Conservation (phyloP, 2,113 vertebrate genomes). For the Indri indri region DNA sequence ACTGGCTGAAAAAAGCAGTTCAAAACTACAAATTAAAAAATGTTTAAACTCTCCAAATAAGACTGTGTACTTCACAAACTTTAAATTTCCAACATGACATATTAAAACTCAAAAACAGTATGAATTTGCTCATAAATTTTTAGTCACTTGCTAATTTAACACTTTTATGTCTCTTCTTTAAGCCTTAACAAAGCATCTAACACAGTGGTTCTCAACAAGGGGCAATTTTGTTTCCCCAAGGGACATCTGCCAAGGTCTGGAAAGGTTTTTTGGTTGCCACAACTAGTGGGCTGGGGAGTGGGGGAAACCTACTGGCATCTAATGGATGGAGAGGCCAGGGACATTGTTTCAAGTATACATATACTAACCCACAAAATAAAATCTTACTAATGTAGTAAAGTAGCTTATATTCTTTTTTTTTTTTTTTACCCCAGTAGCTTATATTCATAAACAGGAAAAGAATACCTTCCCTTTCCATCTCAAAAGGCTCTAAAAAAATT, state of each 20-base stretch:
- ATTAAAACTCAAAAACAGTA: neutral
- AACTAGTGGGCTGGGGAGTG: neutral
- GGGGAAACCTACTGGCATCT: neutral
- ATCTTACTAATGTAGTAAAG: neutral
- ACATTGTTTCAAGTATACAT: neutral
- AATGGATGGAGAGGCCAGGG: neutral
- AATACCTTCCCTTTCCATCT: neutral
- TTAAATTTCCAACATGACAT: neutral
- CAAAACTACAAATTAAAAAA: neutral
- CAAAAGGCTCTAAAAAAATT: slow-evolving; percentile 24
- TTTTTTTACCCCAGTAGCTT: neutral
- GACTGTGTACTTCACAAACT: neutral
- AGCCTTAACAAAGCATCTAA: neutral
- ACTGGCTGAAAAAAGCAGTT: slow-evolving; percentile 21
- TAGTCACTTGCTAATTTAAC: slow-evolving; percentile 25
- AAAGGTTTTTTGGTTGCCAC: neutral
- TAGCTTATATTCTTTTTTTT: neutral
- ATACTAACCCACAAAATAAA: neutral
- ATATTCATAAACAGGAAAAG: slow-evolving; percentile 18
- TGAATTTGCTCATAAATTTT: neutral
- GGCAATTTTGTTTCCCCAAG: neutral
- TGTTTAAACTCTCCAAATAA: neutral
- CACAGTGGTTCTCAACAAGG: neutral
- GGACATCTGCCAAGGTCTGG: neutral
- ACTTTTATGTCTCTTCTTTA: neutral